Evolutionary conservation across 2,113 vertebrate genomes (phyloP).

Genomic region (Tragelaphus strepsiceros): DNA sequence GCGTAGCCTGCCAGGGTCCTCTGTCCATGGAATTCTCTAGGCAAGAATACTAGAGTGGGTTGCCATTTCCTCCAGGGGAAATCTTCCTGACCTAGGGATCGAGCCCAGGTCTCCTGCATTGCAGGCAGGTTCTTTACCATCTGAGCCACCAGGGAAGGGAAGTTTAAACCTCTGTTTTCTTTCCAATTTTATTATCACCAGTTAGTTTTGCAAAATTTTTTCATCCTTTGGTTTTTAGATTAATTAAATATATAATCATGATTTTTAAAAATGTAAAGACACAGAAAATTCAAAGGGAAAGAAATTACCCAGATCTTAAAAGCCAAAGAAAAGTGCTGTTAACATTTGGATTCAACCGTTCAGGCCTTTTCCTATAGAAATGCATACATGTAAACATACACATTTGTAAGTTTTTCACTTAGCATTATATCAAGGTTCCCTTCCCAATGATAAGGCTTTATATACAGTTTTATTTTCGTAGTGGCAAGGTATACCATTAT

Average conservation of each 20-base stretch:
- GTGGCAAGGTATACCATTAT: not conserved
- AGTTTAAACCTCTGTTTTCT: not conserved
- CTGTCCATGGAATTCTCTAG: not conserved
- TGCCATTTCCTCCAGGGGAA: not conserved
- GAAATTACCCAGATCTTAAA: not conserved
- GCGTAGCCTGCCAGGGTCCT: not conserved
- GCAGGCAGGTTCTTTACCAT: not conserved
- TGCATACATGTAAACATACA: not conserved
- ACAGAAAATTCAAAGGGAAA: not conserved
- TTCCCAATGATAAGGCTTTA: not conserved
- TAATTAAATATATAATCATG: not conserved
- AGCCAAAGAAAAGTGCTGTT: not conserved
- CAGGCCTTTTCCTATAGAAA: not conserved
- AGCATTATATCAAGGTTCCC: not conserved
- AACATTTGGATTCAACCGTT: not conserved
- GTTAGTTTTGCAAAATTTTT: not conserved
- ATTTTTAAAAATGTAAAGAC: not conserved
- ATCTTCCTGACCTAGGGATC: not conserved
- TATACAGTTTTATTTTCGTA: not conserved
- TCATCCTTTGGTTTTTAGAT: not conserved
- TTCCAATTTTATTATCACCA: not conserved
- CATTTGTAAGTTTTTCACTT: not conserved
- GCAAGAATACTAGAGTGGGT: not conserved
- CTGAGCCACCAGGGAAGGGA: not conserved
- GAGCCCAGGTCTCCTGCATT: not conserved